Evolutionary conservation across 2,888 invertebrate genomes (phyloP).

Genomic region (Eupithecia subumbrata): DNA sequence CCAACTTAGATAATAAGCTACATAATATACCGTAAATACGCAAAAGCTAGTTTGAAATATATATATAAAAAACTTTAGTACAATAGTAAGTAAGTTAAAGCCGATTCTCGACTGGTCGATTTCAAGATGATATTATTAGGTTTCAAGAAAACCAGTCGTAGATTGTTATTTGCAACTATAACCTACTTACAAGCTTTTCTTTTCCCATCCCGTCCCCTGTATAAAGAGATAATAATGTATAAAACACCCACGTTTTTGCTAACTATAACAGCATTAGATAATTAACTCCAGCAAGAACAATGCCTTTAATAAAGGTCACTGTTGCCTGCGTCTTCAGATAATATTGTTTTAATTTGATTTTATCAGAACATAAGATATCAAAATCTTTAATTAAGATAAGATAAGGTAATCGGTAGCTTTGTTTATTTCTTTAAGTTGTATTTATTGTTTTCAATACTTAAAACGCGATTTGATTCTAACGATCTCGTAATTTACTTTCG

Average conservation of each 20-base stretch:
- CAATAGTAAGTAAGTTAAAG: too few relatives aligned
- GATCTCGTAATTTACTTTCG: neutral
- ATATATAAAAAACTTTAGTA: too few relatives aligned
- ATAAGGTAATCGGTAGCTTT: neutral
- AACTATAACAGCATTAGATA: constrained; percentile 14
- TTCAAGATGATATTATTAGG: neutral
- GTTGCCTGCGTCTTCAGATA: constrained; percentile 31
- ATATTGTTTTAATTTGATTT: constrained; percentile 27
- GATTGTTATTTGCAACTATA: neutral
- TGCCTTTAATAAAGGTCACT: constrained; percentile 28
- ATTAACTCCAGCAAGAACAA: constrained; percentile 27
- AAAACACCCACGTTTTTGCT: constrained; percentile 28
- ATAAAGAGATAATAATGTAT: constrained; percentile 9
- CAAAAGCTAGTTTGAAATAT: too few relatives aligned
- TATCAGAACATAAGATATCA: constrained; percentile 19
- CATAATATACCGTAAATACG: too few relatives aligned
- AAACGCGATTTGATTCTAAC: neutral
- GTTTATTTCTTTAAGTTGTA: neutral
- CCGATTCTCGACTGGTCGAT: neutral
- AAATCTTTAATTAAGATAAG: neutral
- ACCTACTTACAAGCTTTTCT: constrained; percentile 21
- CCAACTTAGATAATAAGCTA: too few relatives aligned
- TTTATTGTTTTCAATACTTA: neutral
- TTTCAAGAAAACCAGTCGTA: neutral
- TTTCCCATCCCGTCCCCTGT: neutral